phyloP scores from a whole-genome alignment of 2,888 invertebrate species.

The Mimachlamys varia region DNA sequence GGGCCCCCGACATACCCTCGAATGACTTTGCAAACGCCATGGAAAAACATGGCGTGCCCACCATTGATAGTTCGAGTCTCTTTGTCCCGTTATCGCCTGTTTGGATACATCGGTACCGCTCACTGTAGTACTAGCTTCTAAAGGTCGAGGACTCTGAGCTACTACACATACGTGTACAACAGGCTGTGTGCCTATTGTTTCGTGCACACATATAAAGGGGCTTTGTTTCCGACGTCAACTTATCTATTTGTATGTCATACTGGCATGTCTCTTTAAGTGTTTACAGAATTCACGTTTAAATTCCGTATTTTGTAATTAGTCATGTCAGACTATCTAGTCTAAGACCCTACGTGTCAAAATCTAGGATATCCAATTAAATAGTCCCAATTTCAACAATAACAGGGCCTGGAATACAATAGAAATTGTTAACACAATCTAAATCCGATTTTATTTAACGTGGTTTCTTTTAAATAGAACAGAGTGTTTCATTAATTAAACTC shows the following conservation, averaged over 20 bases:
- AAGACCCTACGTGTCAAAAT: not conserved
- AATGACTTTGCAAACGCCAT: not conserved
- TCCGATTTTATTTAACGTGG: no score
- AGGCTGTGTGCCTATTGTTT: not conserved
- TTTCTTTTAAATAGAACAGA: no score
- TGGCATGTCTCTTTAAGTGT: not conserved
- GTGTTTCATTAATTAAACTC: no score
- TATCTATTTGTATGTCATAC: not conserved
- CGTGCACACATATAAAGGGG: not conserved
- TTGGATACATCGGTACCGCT: not conserved
- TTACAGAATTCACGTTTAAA: not conserved
- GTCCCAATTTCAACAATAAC: no score
- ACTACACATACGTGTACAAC: not conserved
- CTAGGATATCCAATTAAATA: not conserved
- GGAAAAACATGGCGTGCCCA: not conserved
- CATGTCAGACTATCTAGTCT: not conserved
- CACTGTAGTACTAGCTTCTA: not conserved
- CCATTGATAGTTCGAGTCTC: not conserved
- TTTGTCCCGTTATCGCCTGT: not conserved
- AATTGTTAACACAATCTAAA: no score
- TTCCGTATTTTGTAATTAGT: not conserved
- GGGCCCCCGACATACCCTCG: not conserved
- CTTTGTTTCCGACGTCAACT: not conserved
- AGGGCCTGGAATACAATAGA: no score
- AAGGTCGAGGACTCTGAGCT: not conserved